phyloP scores from a whole-genome alignment of 2,888 invertebrate species.

The Drosophila formosana region DNA sequence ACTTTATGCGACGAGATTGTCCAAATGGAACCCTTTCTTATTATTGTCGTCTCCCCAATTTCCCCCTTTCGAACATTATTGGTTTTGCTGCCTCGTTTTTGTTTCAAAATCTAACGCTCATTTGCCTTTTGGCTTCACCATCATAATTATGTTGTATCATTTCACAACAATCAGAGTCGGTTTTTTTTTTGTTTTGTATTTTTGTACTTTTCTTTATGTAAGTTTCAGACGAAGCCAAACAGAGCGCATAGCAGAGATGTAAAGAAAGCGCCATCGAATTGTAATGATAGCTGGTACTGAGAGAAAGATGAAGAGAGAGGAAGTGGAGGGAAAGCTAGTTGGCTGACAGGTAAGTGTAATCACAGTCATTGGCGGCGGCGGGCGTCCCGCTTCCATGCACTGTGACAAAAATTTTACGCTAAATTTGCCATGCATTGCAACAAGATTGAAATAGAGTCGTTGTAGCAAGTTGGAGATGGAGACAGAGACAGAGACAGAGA shows the following conservation, averaged over 20 bases:
- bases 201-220: slow-evolving; percentile 28
- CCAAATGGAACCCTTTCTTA: slow-evolving; percentile 29
- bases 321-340: background rate
- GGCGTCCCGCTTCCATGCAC: slow-evolving; percentile 62
- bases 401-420: slow-evolving; percentile 75
- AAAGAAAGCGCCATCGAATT: slow-evolving; percentile 16
- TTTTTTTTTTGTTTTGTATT: background rate
- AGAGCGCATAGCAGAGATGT: slow-evolving; percentile 24
- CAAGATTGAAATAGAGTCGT: slow-evolving; percentile 11
- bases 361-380: slow-evolving; percentile 55
- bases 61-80: background rate
- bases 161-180: slow-evolving; percentile 17
- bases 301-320: background rate
- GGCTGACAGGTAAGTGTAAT: slow-evolving; percentile 50
- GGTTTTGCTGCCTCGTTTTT: slow-evolving; percentile 22
- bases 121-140: slow-evolving; percentile 33
- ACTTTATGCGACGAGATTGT: slow-evolving; percentile 47
- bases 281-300: background rate
- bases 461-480: background rate
- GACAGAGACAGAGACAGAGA: background rate
- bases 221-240: slow-evolving; percentile 17
- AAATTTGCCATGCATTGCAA: slow-evolving; percentile 69
- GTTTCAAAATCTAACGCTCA: slow-evolving; percentile 37
- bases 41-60: background rate
- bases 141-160: slow-evolving; percentile 32